A percentile compares a stretch with the other conserved stretches of the same genome.
Evolutionary conservation across 2,888 invertebrate species (phyloP).

Genomic region (Trypoxylon attenuatum): DNA sequence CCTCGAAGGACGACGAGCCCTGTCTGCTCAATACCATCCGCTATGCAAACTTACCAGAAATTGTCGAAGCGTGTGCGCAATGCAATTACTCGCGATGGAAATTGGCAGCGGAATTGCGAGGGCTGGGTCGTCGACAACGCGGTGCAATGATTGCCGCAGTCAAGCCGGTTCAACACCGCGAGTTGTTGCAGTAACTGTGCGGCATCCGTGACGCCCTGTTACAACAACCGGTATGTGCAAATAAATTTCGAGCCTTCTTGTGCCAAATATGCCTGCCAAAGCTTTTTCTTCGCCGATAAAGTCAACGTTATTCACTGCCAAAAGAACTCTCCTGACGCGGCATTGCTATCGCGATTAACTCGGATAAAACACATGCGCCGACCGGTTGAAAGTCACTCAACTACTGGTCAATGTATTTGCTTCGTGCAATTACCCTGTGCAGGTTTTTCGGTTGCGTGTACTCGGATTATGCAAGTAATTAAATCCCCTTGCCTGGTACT

Average conservation of each 20-base stretch:
- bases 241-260: constrained; percentile 4
- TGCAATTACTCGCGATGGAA: constrained; percentile 41
- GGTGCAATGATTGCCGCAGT: constrained; percentile 7
- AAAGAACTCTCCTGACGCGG: background rate
- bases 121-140: constrained; percentile 23
- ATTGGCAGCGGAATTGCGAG: constrained; percentile 36
- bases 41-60: constrained; percentile 39
- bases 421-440: too few species aligned
- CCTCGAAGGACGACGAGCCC: too few species aligned
- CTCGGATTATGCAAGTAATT: too few species aligned
- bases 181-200: constrained; percentile 12
- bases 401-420: too few species aligned
- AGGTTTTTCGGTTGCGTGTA: too few species aligned
- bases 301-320: background rate
- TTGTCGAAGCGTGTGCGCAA: constrained; percentile 40
- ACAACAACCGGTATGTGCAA: background rate
- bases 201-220: background rate
- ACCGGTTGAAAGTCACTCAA: too few species aligned
- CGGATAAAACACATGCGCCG: too few species aligned
- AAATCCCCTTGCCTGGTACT: too few species aligned
- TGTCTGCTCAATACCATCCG: constrained; percentile 18
- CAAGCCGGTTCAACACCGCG: constrained; percentile 20
- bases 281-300: background rate
- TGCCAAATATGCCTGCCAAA: background rate
- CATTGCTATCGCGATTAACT: background rate